Evolutionary conservation across 2,797 vertebrate genomes (phyloP), one percentile per base, ranked within the genome.

Genomic region (Sparus aurata): DNA sequence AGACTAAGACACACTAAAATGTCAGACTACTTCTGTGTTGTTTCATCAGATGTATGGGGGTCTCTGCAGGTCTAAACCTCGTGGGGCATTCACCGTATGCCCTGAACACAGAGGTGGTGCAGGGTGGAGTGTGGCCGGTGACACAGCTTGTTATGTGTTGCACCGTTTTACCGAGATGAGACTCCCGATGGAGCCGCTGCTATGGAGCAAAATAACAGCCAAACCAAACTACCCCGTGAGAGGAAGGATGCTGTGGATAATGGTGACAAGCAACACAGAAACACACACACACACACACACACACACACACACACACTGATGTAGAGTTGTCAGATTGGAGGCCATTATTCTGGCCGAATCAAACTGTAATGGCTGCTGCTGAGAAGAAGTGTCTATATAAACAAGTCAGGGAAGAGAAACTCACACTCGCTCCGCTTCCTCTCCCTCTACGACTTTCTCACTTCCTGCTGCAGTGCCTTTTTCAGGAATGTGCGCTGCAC

Each of bases 261-360:
- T 72, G 61, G 84, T 70, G 69, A 90, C 83, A 68, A 61, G 71
- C 67, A 45, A 20, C 73, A 3, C 49, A 65, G 73, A 43, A 54
- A 45, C 47, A 60, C 50, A 66, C 18, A 46, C 34, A 43, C 49
- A 53, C 50, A 46, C n/a, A 52, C 22, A 20, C 18, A 38, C 68
- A 30, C 49, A 59, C 11, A 50, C n/a, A 63, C 18, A 62, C 71
- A 73, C 66, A 64, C 62, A 45, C 38, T 1, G 45, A 62, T 17
- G 52, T 16, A 45, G 65, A 76, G 67, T 11, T 85, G 83, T 85
- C 87, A 86, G 66, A 80, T 6, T 82, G 82, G 82, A 74, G 83
- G 65, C 87, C 70, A 87, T 90, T 90, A 85, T 82, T 81, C 59
- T 75, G 78, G 69, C 75, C 25, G 83, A 82, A 83, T 85, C 66